Base-by-base conservation (phyloP, 1,140 invertebrate species). In the Copidosoma floridanum region DNA sequence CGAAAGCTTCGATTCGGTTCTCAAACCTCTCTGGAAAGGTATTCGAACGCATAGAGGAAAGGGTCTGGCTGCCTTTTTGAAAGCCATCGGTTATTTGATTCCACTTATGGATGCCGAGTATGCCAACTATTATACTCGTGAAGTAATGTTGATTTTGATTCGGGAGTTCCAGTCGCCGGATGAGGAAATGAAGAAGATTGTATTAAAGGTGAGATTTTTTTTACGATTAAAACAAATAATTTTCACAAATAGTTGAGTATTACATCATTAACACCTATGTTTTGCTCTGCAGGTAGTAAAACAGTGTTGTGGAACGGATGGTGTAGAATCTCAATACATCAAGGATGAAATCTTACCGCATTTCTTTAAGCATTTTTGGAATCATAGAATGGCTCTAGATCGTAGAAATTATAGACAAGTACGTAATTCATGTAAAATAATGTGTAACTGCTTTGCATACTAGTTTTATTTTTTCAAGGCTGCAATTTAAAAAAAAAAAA, bases 111-210 rank as follows among this genome's bases (percentile, higher is more conserved):
- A 99, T 73, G 97, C 97, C 51, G 98, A 99, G 80, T 99, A 99
- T 74, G 97, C 97, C 2, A 99, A 98, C 78, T 99, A 99, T 78
- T 99, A 99, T 77, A 99, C 97, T 14, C 86, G 95, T 65, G 97
- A 99, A 90, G 97, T 99, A 70, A 99, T 99, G 98, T 84, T 99
- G 73, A 99, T 99, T 80, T 82, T 99, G 7, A 99, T 99, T 72
- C 86, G 98, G 80, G 98, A 99, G 82, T 99, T 99, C 77, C 95
- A 98, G 77, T 99, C 97, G 44, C 97, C 98, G 2, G 98, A 99
- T 81, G 98, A 99, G 81, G 98, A 99, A 86, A 99, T 99, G 98
- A 99, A 99, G 76, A 99, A 99, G 76, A 99, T 99, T 82, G 98
- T 99, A 1, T 83, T 99, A 37, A 99, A 99, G 84, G 92, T 91